Conservation (phyloP, 2,113 vertebrate genomes). For the Fukomys damarensis region DNA sequence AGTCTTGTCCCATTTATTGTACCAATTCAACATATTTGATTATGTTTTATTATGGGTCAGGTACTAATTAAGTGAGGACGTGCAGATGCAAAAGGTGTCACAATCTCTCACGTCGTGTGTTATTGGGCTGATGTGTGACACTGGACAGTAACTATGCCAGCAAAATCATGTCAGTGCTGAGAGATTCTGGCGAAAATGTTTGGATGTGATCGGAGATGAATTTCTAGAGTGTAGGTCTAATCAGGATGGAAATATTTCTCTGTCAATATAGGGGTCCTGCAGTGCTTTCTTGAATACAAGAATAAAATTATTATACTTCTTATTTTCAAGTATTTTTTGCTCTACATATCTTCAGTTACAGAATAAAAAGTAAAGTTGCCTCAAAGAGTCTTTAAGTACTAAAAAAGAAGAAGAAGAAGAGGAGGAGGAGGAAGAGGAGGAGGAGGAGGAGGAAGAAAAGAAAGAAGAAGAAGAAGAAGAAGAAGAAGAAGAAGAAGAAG, state of each 20-base stretch:
- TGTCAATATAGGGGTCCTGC: background rate
- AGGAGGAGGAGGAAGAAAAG: no score
- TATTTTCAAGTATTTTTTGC: background rate
- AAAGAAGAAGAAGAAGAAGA: background rate
- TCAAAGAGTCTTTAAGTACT: no score
- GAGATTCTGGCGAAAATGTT: background rate
- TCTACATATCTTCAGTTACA: background rate
- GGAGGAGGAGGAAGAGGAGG: no score
- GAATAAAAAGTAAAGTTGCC: background rate
- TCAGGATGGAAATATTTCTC: accelerated
- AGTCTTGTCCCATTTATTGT: background rate
- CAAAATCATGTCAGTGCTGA: background rate
- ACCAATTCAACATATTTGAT: background rate
- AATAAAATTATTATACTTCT: background rate
- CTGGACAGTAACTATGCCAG: background rate
- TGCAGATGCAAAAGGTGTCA: background rate
- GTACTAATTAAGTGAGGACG: background rate
- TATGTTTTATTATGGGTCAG: background rate
- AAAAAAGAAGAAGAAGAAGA: no score
- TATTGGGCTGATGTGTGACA: background rate
- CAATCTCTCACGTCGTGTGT: background rate
- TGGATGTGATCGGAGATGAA: background rate
- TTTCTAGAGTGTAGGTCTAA: no score
- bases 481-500: no score
- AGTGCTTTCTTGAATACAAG: background rate